Base-by-base conservation (phyloP, 1,140 invertebrate genomes). In the Cryptotermes secundus region DNA sequence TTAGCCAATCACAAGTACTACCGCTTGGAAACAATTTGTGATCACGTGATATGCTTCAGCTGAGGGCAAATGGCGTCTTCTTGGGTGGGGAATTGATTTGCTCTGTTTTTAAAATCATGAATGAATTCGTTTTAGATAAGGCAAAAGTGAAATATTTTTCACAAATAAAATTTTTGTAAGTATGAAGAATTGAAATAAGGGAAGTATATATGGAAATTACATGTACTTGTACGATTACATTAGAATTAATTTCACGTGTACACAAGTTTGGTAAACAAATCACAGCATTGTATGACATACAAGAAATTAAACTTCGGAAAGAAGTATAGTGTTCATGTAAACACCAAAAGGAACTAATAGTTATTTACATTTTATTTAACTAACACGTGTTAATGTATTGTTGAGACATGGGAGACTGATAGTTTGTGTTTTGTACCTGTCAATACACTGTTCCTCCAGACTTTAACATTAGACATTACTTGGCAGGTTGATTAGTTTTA, bases 51-150 rank as follows among this genome's bases (percentile, higher is more conserved):
- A 10, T 38, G 34, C 85, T 86, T 86, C 85, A 86, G 85, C 84
- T 86, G 86, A 86, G 86, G 85, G 86, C 85, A 88, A 88, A 88
- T 88, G 87, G 87, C 87, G 87, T 87, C 87, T 84, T 86, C 82
- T 38, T 35, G 83, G 86, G 85, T 84, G 81, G 85, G 36, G 81
- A n/a, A 83, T 84, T 82, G 80, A 35, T 85, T 85, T 83, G 34
- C 45, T 84, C 42, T 59, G 79, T 80, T 85, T 31, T 84, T n/a
- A 83, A 87, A 87, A 85, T 87, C 85, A 87, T 87, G 86, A 87
- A 86, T 87, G 84, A 85, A 86, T 42, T 42, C 45, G 31, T 85
- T 83, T 79, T 59, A 81, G 35, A 31, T 36, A 59, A 49, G 38
- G 42, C 35, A 79, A 79, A 85, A 84, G 79, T 85, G 81, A 49